Evolutionary conservation across 2,888 invertebrate species (phyloP), one percentile per base, ranked within the genome.

Genomic region (Cosmorhoe ocellata): DNA sequence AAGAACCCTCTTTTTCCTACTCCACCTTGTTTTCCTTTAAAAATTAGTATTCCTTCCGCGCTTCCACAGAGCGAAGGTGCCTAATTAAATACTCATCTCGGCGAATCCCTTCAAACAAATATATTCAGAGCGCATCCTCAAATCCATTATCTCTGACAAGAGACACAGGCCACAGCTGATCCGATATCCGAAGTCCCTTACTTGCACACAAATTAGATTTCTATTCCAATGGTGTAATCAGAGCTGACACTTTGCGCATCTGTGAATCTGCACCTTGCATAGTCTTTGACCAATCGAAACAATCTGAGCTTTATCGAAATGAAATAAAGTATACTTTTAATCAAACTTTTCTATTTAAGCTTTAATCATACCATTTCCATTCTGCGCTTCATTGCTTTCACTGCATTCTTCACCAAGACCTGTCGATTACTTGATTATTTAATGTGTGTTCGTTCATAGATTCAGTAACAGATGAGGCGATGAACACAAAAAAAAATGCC

Each of bases 211-310:
- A 84, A 87, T 87, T 83, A 80, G 81, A 84, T 86, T 84, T 74
- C 75, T 76, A 81, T 79, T 79, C 79, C 63, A 71, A 74, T 69
- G 76, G 66, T 74, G 79, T 84, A 86, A 88, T 84, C 84, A 87
- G 81, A 74, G 70, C 72, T 78, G 86, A 84, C 84, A 81, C 72
- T 80, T 76, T 67, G 79, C 81, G 79, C 88, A 88, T 85, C 87
- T 87, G 88, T 66, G 81, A 56, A 39, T 18, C 73, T 71, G 64
- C 59, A 59, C 59, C 63, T 63, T 58, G 58, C 65, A 63, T 66
- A 64, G 47, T 57, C 42, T 44, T 41, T 22, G 28, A 40, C 28
- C 7, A n/a, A 9, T 24, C 38, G 51, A 40, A 30, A 48, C 39
- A 74, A 60, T 67, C 41, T 63, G 57, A 56, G 65, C 72, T 56